Evolutionary conservation across 2,888 invertebrate genomes (phyloP), one percentile per base, ranked within the genome.

Genomic region (Carabus problematicus): DNA sequence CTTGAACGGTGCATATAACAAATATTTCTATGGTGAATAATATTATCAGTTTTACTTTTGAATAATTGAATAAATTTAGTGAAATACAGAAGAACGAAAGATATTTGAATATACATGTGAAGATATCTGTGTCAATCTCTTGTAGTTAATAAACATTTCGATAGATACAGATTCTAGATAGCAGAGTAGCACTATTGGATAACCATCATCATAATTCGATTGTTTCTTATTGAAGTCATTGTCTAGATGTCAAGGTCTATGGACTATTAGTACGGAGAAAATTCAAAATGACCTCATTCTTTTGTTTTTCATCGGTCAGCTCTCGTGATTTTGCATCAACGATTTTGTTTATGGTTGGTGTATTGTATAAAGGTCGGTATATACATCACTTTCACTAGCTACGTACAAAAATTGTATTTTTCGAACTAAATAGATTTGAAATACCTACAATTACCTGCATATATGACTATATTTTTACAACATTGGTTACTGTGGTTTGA

Each of bases 241-340:
- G 61, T 61, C 49, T 49, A 61, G 49, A 29, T 61, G 49, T 61
- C 61, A 61, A 61, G 61, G 61, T 61, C 49, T 49, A 12, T 18
- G n/a, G 9, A 60, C 45, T 60, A 60, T 60, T 60, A 60, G 60
- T 60, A 43, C 60, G 60, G 8, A 60, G 45, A 60, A 45, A 60
- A 60, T 12, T 8, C 6, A 3, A 29, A 29, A 29, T 18, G 43
- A 60, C 60, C 60, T 60, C 45, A 60, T 60, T 60, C 43, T 59
- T 42, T 9, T 8, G 39, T 29, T 29, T 29, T 29, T 29, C 3
- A 29, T 29, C 3, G 29, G 6, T 3, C 29, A 29, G 29, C 3
- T 29, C 29, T 29, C 29, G 29, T 29, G 6, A 29, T 29, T 29
- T 29, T 29, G 29, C 29, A 29, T 29, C 29, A 29, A 29, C 29